These are phyloP conservation scores for Drosophila trapezifrons DNA, from an alignment of 1,140 invertebrate species.

Conservation along the genomic window DNA sequence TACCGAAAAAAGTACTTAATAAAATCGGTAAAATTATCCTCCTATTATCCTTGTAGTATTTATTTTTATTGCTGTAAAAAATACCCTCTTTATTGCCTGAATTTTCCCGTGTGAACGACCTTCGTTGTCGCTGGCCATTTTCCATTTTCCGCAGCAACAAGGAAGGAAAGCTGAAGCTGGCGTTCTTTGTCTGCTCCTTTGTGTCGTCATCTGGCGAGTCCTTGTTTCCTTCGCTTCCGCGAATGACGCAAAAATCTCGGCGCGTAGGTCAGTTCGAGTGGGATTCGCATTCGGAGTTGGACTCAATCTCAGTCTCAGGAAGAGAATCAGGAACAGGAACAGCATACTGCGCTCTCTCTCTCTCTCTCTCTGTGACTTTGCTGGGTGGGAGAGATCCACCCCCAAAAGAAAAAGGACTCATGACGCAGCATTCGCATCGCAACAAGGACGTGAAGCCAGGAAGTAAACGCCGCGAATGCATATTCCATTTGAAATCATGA, in stretches of 20 bases:
- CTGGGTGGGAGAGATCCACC: constrained; percentile 58
- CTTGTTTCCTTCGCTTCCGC: constrained; percentile 39
- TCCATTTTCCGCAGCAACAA: constrained; percentile 21
- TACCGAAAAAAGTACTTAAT: no score
- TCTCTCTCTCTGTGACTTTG: constrained; percentile 1
- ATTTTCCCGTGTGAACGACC: constrained; percentile 39
- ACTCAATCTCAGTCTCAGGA: constrained; percentile 12
- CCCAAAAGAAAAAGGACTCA: constrained; percentile 22
- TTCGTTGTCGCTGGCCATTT: constrained; percentile 16
- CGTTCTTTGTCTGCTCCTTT: constrained; percentile 51
- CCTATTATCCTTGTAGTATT: no score
- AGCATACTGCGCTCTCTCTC: not conserved
- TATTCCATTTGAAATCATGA: constrained; percentile 8
- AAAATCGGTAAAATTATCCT: not conserved
- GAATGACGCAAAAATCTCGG: constrained; percentile 47
- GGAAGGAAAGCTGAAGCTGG: constrained; percentile 25
- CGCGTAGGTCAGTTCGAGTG: constrained; percentile 40
- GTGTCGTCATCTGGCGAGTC: constrained; percentile 45
- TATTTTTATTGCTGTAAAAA: not conserved
- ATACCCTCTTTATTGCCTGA: constrained; percentile 1
- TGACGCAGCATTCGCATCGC: constrained; percentile 64
- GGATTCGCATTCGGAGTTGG: constrained; percentile 3
- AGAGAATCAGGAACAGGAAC: constrained; percentile 10
- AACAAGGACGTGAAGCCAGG: constrained; percentile 44
- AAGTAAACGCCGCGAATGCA: constrained; percentile 24